Base-by-base conservation (phyloP, 2,888 invertebrate genomes). In the Euzetes globulus region DNA sequence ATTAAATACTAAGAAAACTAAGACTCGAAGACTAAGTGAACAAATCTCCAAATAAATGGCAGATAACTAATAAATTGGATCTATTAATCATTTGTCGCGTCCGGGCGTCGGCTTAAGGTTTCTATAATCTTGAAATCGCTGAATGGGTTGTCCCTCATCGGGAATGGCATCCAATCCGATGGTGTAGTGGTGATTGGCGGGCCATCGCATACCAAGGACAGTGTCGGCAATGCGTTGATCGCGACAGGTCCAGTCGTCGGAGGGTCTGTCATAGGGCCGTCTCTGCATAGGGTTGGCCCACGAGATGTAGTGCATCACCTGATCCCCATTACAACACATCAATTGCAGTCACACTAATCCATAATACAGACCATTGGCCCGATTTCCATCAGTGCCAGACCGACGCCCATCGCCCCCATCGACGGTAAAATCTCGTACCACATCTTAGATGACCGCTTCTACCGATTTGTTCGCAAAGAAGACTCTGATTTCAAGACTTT, bases 211-310 rank as follows among this genome's bases (percentile, higher is more conserved):
- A 7, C 58, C 19, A 5, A 68, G 19, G n/a, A 52, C 37, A 27
- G 55, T 45, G 37, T 74, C 74, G 17, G 74, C 74, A 6, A 74
- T 60, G 5, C 74, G 71, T 50, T 74, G 74, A 29, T 74, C 74
- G 5, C 74, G 71, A 15, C 71, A 17, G 25, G 29, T 22, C 41
- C 52, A 71, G 17, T 27, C 13, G 7, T 71, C 19, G 2, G 71
- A 60, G 19, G 52, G 33, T 6, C 1, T n/a, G 13, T 58, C 55
- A 22, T 19, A 71, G 27, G 52, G 19, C 9, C 58, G 33, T 3
- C 74, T 25, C 47, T 25, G 33, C 71, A 74, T 71, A 4, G 74
- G 74, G 4, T 22, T 33, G 1, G 52, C 55, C 74, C 74, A 74
- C n/a, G 71, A 71, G 3, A 71, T 3, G 19, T 55, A 74, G 45